These are phyloP conservation scores for Perithous albicinctus DNA, from an alignment of 2,888 invertebrate species.

Conservation along the genomic window DNA sequence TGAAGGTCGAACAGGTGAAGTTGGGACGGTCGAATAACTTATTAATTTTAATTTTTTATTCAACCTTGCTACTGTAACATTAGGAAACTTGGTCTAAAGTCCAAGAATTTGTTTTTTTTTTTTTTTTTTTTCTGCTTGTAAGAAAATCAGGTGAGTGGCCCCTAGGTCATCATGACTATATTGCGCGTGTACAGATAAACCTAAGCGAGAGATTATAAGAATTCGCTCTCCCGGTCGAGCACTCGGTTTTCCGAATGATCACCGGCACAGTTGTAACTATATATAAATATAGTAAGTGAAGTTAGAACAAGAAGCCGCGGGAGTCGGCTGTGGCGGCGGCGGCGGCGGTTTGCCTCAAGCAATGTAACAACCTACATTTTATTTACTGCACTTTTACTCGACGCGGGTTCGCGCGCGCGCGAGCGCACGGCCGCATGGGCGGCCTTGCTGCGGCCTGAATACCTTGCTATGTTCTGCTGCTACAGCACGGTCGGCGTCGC, in stretches of 20 bases:
- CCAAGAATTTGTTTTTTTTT: no score
- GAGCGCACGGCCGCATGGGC: constrained; percentile 64
- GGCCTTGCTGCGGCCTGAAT: constrained; percentile 81
- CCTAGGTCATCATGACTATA: background rate
- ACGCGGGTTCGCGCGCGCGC: constrained; percentile 67
- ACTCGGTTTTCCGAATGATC: constrained; percentile 4
- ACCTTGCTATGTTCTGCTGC: constrained; percentile 70
- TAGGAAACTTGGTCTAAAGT: background rate
- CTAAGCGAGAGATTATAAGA: background rate
- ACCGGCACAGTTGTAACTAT: background rate
- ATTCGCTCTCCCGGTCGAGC: background rate
- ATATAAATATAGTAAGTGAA: constrained; percentile 29
- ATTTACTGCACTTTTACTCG: constrained; percentile 80
- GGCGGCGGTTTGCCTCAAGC: constrained; percentile 76
- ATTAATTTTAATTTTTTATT: no score
- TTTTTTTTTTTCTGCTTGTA: background rate
- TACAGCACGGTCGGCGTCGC: background rate
- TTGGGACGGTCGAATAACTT: no score
- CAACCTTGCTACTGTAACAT: no score
- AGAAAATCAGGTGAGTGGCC: background rate
- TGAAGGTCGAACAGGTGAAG: no score
- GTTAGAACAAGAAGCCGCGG: constrained; percentile 53
- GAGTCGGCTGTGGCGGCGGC: constrained; percentile 41
- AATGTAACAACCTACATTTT: constrained; percentile 80
- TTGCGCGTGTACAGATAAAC: background rate